phyloP scores from a whole-genome alignment of 2,113 vertebrate genomes.

The Cololabis saira region DNA sequence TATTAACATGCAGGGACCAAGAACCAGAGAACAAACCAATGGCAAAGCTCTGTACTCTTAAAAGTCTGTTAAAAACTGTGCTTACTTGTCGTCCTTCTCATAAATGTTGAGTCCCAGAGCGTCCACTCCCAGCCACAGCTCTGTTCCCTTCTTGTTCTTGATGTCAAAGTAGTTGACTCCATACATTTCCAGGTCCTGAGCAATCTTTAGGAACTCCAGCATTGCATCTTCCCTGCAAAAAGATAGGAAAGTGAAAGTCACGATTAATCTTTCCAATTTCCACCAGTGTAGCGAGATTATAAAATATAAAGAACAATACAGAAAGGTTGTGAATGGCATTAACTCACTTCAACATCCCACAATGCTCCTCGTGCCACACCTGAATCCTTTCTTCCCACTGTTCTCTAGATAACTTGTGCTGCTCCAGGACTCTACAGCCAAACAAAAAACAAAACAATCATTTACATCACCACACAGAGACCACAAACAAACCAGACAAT shows the following conservation, averaged over 20 bases:
- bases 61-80: background rate
- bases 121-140: constrained; percentile 95
- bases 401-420: constrained; percentile 93
- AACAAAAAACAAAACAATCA: background rate
- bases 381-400: constrained; percentile 99
- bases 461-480: background rate
- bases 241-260: background rate
- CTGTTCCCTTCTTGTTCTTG: constrained; percentile 98
- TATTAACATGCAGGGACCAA: background rate
- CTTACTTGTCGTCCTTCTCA: constrained; percentile 96
- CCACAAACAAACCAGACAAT: background rate
- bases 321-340: background rate
- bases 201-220: constrained; percentile 97
- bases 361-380: constrained; percentile 96
- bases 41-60: background rate
- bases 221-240: constrained; percentile 89
- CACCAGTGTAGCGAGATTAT: background rate
- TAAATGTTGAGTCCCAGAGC: constrained; percentile 97
- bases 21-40: constrained; percentile 1
- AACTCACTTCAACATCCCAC: constrained; percentile 92
- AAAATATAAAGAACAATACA: background rate
- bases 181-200: constrained; percentile 98
- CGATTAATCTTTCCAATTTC: background rate
- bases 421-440: constrained; percentile 89
- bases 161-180: constrained; percentile 99